Conservation (phyloP, 2,888 invertebrate genomes). For the Leptinotarsa rubiginosa region DNA sequence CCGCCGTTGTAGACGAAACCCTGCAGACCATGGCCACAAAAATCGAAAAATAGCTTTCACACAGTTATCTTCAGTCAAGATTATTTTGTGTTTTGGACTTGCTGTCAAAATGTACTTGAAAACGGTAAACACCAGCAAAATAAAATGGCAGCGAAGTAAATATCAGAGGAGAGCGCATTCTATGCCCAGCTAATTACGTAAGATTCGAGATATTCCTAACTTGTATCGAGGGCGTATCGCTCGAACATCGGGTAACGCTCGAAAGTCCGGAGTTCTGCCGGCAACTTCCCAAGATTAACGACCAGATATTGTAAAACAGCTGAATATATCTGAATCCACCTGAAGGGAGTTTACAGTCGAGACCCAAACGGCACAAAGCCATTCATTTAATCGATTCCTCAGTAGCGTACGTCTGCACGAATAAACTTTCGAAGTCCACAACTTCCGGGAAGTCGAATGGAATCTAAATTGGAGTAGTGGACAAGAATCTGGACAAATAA, state of each 20-base stretch:
- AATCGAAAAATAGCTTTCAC: too few relatives aligned
- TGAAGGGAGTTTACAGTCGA: constrained; percentile 35
- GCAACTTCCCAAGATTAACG: constrained; percentile 41
- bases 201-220: constrained; percentile 1
- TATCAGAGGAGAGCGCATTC: background rate
- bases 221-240: constrained; percentile 22
- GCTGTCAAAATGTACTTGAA: too few relatives aligned
- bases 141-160: too few relatives aligned
- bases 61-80: too few relatives aligned
- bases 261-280: constrained; percentile 26
- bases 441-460: background rate
- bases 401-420: constrained; percentile 6
- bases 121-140: too few relatives aligned
- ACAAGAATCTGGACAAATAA: too few relatives aligned
- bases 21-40: too few relatives aligned
- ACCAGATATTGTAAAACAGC: constrained; percentile 38
- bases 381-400: constrained; percentile 39
- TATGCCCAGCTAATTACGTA: background rate
- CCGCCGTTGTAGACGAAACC: too few relatives aligned
- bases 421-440: background rate
- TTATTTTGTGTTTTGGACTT: too few relatives aligned
- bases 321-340: constrained; percentile 35
- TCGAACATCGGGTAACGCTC: constrained; percentile 9
- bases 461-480: background rate
- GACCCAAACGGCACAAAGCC: constrained; percentile 20